Base-by-base conservation (phyloP, 2,113 vertebrate species). In the Heterotis niloticus region DNA sequence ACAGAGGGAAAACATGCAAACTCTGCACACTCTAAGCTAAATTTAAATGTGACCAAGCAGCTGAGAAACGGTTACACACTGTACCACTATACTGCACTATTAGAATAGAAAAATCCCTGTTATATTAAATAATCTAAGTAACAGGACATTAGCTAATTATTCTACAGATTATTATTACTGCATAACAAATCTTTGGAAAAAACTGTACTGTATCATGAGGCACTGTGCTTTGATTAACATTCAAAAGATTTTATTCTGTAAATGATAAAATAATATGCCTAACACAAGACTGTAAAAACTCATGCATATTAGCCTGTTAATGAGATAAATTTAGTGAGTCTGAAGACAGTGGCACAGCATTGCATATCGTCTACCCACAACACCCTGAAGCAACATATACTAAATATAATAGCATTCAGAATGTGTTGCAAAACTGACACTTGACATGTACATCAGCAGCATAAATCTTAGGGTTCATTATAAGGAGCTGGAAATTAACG, bases 371-470 rank as follows among this genome's bases (percentile, higher is more conserved):
- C n/a, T 56, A 24, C 70, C 71, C 14, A 57, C 51, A 73, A 73
- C 56, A 13, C 71, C 71, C 52, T 51, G 52, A 26, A 67, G 23
- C 9, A 5, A 73, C 34, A 73, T 24, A 18, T 24, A 34, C 52
- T 56, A 73, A 73, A 57, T 73, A 73, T 26, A 73, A n/a, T 16
- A 73, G 11, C 17, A 70, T 52, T 24, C 13, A 56, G n/a, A 57
- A 26, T 16, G 52, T 57, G 7, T 44, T 7, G 34, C 34, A 44
- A 7, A 44, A 44, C 7, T 44, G 34, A 44, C 34, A 44, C 34
- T 44, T 44, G 34, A 4, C 5, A 16, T 4, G 20, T 24, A n/a
- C 23, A 0, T 11, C 9, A 5, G 34, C 20, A 11, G 51, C 7
- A 34, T 34, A 23, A 51, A n/a, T 11, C 69, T 54, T 23, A 14